Percentiles rank a stretch among this genome's conserved stretches.
Evolutionary conservation across 2,888 invertebrate species (phyloP).

Genomic region (Ceramica pisi): DNA sequence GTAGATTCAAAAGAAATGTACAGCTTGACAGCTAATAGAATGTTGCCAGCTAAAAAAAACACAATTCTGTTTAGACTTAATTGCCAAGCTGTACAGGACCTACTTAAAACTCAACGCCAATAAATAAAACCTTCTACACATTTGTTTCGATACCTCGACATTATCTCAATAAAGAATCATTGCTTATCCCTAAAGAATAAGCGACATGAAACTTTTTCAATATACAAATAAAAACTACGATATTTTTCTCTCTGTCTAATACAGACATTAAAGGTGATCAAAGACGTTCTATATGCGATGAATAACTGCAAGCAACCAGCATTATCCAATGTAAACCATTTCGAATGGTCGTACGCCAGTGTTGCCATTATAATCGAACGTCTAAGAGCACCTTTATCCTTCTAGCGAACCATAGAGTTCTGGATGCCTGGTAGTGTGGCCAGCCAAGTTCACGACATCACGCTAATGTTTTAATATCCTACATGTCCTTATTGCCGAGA

Average conservation of each 20-base stretch:
- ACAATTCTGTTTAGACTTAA: background rate
- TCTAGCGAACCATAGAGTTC: slow-evolving; percentile 2
- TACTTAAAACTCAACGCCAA: slow-evolving; percentile 4
- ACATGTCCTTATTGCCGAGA: slow-evolving; percentile 65
- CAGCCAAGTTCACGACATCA: slow-evolving; percentile 6
- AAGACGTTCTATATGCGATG: background rate
- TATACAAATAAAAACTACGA: slow-evolving; percentile 6
- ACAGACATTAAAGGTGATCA: slow-evolving; percentile 12
- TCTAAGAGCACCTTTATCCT: slow-evolving; percentile 23
- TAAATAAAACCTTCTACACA: slow-evolving; percentile 22
- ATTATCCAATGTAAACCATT: background rate
- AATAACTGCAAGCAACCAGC: background rate
- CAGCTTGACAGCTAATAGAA: slow-evolving; percentile 12
- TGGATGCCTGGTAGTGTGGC: slow-evolving; percentile 4
- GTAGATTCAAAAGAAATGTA: slow-evolving; percentile 5
- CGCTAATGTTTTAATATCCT: slow-evolving; percentile 11
- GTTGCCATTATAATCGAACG: background rate
- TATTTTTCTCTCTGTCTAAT: slow-evolving; percentile 14
- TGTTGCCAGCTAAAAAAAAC: slow-evolving; percentile 9
- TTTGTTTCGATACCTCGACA: slow-evolving; percentile 14
- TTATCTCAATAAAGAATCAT: background rate
- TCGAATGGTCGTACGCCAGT: background rate
- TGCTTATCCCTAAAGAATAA: slow-evolving; percentile 9
- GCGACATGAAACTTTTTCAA: background rate
- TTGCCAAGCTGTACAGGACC: slow-evolving; percentile 13